Evolutionary conservation across 1,140 invertebrate species (phyloP).

Genomic region (Drosophila rufa): DNA sequence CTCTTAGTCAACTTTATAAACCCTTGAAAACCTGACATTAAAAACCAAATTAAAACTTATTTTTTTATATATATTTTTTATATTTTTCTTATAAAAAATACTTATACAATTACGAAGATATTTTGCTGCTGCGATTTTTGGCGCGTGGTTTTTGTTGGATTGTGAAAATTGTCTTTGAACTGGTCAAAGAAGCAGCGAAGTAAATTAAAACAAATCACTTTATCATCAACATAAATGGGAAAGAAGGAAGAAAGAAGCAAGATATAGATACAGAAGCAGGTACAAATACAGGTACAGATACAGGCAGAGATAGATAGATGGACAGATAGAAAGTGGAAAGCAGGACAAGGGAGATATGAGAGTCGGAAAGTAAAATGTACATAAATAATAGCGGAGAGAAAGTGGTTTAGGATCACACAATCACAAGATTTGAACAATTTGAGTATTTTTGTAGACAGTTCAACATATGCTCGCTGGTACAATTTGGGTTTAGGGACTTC

Average conservation of each 20-base stretch:
- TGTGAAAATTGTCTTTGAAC: conserved; percentile 56
- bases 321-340: conserved; percentile 13
- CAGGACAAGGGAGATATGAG: conserved; percentile 18
- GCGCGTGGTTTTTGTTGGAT: conserved; percentile 61
- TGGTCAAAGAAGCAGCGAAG: conserved; percentile 73
- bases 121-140: conserved; percentile 83
- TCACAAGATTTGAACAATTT: conserved; percentile 41
- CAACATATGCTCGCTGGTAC: conserved; percentile 18
- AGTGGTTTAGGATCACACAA: conserved; percentile 31
- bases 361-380: conserved; percentile 29
- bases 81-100: conserved; percentile 85
- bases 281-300: not conserved
- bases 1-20: not conserved
- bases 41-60: not conserved
- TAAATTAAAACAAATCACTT: conserved; percentile 77
- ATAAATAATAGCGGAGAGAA: conserved; percentile 51
- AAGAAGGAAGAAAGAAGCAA: conserved; percentile 2
- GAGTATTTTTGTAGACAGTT: conserved; percentile 56
- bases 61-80: conserved; percentile 76
- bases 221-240: conserved; percentile 61
- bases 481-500: conserved; percentile 41
- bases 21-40: not conserved
- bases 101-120: conserved; percentile 84
- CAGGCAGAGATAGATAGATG: not conserved
- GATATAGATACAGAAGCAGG: conserved; percentile 9